Conservation (phyloP, 2,113 vertebrate genomes). For the Danio rerio region GRCz12tu NC_133189.1:34263001-34263500, state of each 20-base stretch:
- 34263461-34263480: no score
- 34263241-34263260: conserved; percentile 47
- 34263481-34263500: no score
- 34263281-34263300: not conserved
- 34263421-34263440: no score
- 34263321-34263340: not conserved
- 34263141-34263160: conserved; percentile 66
- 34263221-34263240: conserved; percentile 40
- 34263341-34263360: no score
- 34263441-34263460: no score
- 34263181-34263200: no score
- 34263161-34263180: not conserved
- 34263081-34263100: conserved; percentile 65
- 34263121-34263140: conserved; percentile 66
- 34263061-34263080: conserved; percentile 74
- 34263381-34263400: no score
- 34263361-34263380: no score
- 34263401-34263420: no score
- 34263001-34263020: not conserved
- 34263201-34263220: not conserved
- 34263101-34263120: conserved; percentile 67
- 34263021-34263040: conserved; percentile 55
- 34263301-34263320: not conserved
- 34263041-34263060: conserved; percentile 58
- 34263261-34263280: not conserved